A percentile compares a stretch with the other conserved stretches of the same genome.
phyloP scores from a whole-genome alignment of 1,140 invertebrate genomes.

The Aphelinus atriplicis region DNA sequence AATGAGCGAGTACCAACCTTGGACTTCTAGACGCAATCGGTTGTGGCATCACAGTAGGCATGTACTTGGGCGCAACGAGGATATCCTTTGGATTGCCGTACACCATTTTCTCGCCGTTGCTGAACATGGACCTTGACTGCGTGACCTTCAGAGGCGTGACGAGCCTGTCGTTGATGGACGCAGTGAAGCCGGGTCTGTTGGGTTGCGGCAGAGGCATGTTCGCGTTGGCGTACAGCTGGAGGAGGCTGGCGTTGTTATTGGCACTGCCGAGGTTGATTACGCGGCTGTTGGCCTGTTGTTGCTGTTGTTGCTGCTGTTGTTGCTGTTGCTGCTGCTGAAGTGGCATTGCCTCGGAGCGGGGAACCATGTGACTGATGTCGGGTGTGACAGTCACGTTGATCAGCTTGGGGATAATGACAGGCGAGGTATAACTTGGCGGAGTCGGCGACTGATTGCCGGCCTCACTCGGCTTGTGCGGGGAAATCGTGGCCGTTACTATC shows the following conservation, averaged over 20 bases:
- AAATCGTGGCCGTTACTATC: conserved; percentile 34
- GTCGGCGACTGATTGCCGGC: neutral
- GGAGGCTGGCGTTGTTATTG: conserved; percentile 65
- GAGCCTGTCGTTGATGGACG: conserved; percentile 48
- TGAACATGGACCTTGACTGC: conserved; percentile 73
- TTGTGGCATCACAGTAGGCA: conserved; percentile 24
- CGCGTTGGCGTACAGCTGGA: conserved; percentile 66
- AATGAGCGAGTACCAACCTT: neutral
- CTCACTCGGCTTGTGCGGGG: neutral
- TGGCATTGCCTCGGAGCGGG: conserved; percentile 51
- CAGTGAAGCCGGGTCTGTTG: conserved; percentile 9
- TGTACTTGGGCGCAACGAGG: conserved; percentile 64
- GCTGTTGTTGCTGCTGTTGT: conserved; percentile 39
- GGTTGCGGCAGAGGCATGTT: conserved; percentile 43
- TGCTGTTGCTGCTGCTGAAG: conserved; percentile 36
- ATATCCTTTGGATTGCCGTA: conserved; percentile 78
- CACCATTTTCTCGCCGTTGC: conserved; percentile 71
- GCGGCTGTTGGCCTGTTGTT: conserved; percentile 47
- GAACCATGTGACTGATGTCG: conserved; percentile 65
- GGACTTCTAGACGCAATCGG: conserved; percentile 37
- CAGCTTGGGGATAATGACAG: conserved; percentile 52
- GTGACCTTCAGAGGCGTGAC: conserved; percentile 68
- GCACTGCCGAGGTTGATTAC: conserved; percentile 65
- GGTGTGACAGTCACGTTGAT: conserved; percentile 69
- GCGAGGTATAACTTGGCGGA: conserved; percentile 35